Evolutionary conservation across 2,888 invertebrate genomes (phyloP), one percentile per base, ranked within the genome.

Genomic region (Orgyia antiqua): DNA sequence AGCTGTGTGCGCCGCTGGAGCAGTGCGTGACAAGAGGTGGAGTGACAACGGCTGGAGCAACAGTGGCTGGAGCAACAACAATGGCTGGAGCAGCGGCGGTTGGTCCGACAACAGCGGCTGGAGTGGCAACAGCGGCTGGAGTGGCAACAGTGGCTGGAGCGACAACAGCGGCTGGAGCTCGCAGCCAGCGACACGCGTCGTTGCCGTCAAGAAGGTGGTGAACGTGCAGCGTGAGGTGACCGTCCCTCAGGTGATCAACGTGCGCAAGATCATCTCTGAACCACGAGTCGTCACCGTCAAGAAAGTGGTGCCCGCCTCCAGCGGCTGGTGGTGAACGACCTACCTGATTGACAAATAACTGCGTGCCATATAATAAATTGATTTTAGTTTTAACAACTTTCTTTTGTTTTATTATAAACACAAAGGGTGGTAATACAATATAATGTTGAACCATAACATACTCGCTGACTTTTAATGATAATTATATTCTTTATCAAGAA

Each of bases 251-350:
- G 58, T 65, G 8, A 49, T 66, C 36, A 41, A 42, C 27, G 66
- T 68, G 17, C 66, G 54, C 39, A 73, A 65, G 47, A 52, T 67
- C 12, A 60, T 77, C 42, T 65, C 70, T 38, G 68, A 57, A 24
- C 71, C 68, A 21, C 67, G 67, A 44, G 64, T 70, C 35, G 61
- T 78, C 40, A 55, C 66, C 27, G 71, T 65, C 42, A 56, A 67
- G 45, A 58, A 66, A 45, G 48, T 68, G n/a, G 54, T 58, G 29
- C 47, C 62, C 29, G 37, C 51, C 34, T 58, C 60, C 18, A 8
- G 8, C 13, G 33, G 30, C 9, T 30, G 31, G 4, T 28, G n/a
- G n/a, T n/a, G n/a, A n/a, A n/a, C n/a, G n/a, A n/a, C n/a, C n/a
- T n/a, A n/a, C n/a, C n/a, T n/a, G n/a, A n/a, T n/a, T n/a, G n/a